phyloP scores from a whole-genome alignment of 2,888 invertebrate genomes.

The Tipula confusa region DNA sequence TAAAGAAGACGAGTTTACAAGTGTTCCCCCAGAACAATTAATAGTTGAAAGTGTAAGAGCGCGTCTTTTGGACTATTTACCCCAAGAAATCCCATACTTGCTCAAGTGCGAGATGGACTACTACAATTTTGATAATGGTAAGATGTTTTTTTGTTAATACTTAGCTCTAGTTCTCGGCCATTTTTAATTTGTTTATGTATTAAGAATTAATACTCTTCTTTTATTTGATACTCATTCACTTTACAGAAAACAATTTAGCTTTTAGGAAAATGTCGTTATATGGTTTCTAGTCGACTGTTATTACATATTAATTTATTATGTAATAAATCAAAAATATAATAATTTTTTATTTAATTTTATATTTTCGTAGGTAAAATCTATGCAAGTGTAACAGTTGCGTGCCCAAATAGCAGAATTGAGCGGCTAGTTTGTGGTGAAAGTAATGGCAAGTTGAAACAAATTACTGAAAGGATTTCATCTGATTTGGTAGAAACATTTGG shows the following conservation, averaged over 20 bases:
- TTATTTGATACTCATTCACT: background rate
- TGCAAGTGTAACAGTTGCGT: conserved; percentile 59
- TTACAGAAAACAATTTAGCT: background rate
- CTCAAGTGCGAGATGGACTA: conserved; percentile 64
- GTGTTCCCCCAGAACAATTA: conserved; percentile 65
- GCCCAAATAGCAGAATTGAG: conserved; percentile 59
- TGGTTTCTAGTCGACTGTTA: background rate
- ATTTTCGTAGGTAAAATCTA: conserved; percentile 52
- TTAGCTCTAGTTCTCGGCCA: background rate
- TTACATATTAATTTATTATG: background rate
- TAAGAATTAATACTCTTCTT: background rate
- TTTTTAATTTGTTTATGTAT: conserved; percentile 27
- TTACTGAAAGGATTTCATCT: conserved; percentile 61
- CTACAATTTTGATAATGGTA: conserved; percentile 58
- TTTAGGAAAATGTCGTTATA: background rate
- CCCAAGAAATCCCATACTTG: conserved; percentile 82
- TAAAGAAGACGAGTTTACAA: conserved; percentile 63
- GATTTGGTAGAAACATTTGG: conserved; percentile 63
- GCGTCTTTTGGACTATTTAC: conserved; percentile 75
- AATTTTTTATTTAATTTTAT: background rate
- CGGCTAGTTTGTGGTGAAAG: conserved; percentile 63
- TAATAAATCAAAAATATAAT: background rate
- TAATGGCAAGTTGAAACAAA: conserved; percentile 65
- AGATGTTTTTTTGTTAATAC: conserved; percentile 25
- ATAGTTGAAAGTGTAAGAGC: conserved; percentile 74